Base-by-base conservation (phyloP, 2,797 vertebrate species). In the Bucorvus abyssinicus region DNA sequence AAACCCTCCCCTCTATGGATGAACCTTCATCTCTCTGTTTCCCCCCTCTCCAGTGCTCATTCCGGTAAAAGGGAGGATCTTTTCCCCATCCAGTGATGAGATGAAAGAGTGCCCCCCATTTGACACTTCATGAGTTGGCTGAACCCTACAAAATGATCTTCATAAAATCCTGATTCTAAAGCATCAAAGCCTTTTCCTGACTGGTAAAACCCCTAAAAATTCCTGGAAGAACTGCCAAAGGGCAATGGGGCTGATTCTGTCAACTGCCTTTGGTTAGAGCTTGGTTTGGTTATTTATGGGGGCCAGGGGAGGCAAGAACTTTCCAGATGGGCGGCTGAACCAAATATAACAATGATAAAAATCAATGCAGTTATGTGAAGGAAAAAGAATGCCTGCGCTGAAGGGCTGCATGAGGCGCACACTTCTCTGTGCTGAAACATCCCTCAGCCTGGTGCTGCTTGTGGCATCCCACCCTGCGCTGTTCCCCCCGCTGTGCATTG, bases 151-250 rank as follows among this genome's bases (percentile, higher is more conserved):
- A 94, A 93, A 82, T 95, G 96, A 89, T 95, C 95, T 97, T 97
- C 97, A 97, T 97, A 97, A 97, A 97, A 97, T 94, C 87, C 90
- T 86, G 92, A 97, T 93, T 96, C 95, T 55, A 70, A 91, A 97
- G 95, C 96, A 96, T 97, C 97, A 97, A 97, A 97, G 97, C 91
- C 53, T 97, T 97, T 95, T 96, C 45, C 84, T 93, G 85, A 96
- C 95, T 97, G 97, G 97, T 97, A 96, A 96, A 97, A 97, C 81
- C 94, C 96, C 96, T 97, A 97, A 97, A 97, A 95, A 97, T 96
- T 97, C 96, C 96, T 96, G 85, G 90, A 97, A 94, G 92, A 95
- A 96, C 94, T 97, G 97, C 97, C 97, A 97, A 97, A 97, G 97
- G 96, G 95, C 96, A 97, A 32, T 34, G 90, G 96, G 96, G 97